Percentiles rank a stretch among this genome's conserved stretches.
These are phyloP conservation scores for Pseudochirops cupreus DNA, from an alignment of 2,797 vertebrate genomes.

Conservation along the genomic window DNA sequence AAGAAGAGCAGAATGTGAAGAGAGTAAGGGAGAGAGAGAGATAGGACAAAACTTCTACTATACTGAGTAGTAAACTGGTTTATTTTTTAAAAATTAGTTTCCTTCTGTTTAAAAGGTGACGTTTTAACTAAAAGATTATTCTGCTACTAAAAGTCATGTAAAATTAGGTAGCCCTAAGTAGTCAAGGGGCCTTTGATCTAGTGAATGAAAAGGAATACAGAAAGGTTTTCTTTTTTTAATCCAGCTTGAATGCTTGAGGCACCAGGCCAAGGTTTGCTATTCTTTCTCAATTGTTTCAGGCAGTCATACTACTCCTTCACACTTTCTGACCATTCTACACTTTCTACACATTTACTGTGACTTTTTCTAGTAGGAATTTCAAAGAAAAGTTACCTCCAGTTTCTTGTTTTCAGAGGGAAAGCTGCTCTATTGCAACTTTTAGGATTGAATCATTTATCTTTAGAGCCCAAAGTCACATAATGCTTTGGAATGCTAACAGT, in stretches of 20 bases:
- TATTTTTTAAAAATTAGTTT: not conserved
- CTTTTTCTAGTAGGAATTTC: not conserved
- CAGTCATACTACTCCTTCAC: not conserved
- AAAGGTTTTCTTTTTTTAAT: not conserved
- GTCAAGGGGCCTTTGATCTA: conserved; percentile 26
- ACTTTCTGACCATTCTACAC: not conserved
- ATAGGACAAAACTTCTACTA: not conserved
- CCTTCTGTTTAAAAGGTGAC: not conserved
- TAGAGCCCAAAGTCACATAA: not conserved
- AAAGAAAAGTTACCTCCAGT: not conserved
- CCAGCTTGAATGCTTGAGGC: conserved; percentile 39
- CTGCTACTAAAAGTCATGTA: conserved; percentile 17
- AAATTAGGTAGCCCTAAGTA: conserved; percentile 18
- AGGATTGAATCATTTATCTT: not conserved
- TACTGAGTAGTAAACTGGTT: not conserved
- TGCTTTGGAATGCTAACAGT: not conserved
- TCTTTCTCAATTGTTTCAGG: not conserved
- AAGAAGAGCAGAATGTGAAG: not conserved
- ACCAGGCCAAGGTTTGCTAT: not conserved
- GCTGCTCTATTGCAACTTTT: not conserved
- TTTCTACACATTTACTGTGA: not conserved
- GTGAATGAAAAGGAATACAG: conserved; percentile 57
- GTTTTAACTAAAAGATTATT: conserved; percentile 3
- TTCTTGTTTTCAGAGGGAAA: not conserved
- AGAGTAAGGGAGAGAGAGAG: not conserved